Conservation (phyloP, 2,888 invertebrate genomes). For the Miltochrista miniata region DNA sequence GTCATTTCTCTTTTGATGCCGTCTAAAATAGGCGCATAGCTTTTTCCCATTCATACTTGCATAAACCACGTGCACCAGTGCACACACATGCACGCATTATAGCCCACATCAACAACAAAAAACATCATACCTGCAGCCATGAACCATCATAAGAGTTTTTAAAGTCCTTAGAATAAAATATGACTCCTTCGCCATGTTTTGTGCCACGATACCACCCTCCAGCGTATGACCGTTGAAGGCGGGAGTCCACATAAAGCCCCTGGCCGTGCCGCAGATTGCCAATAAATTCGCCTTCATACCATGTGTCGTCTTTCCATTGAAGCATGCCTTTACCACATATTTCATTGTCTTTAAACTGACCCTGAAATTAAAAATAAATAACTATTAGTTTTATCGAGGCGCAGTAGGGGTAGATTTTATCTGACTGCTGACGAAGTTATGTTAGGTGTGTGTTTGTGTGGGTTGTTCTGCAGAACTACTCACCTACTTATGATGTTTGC, state of each 20-base stretch:
- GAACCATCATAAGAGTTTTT: conserved; percentile 70
- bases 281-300: conserved; percentile 84
- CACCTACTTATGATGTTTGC: no score
- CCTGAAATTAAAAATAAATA: conserved; percentile 60
- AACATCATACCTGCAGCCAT: conserved; percentile 56
- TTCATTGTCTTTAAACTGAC: conserved; percentile 81
- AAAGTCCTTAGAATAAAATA: conserved; percentile 56
- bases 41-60: no score
- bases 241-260: conserved; percentile 76
- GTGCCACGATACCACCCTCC: conserved; percentile 79
- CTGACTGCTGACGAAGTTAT: no score
- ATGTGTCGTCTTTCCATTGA: conserved; percentile 80
- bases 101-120: no score
- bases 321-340: conserved; percentile 81
- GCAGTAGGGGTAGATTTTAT: no score
- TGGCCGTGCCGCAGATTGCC: conserved; percentile 82
- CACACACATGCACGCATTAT: no score
- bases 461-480: no score
- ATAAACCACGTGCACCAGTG: no score
- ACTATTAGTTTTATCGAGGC: no score
- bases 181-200: conserved; percentile 69
- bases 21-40: no score
- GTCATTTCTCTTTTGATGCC: no score
- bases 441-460: no score
- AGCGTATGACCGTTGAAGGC: conserved; percentile 59